These are phyloP conservation scores for Beris chalybata DNA, from an alignment of 2,888 invertebrate genomes.

Conservation along the genomic window DNA sequence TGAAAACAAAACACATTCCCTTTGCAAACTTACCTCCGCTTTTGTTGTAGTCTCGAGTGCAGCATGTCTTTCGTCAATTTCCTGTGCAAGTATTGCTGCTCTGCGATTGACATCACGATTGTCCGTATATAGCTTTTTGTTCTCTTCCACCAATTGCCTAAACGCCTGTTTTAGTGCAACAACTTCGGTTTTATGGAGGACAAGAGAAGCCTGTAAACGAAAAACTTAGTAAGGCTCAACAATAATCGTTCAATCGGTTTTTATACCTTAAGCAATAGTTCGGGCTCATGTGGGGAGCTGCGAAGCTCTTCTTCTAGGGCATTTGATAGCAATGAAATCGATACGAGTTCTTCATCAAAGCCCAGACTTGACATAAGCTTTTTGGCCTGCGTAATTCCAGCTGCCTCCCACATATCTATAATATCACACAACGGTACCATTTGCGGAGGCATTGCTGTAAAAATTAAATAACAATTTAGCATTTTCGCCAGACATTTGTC, in stretches of 20 bases:
- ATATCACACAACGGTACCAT: slow-evolving; percentile 60
- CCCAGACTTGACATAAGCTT: slow-evolving; percentile 69
- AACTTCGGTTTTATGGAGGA: slow-evolving; percentile 70
- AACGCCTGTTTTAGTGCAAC: slow-evolving; percentile 62
- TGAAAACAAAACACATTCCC: not conserved
- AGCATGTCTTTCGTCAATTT: slow-evolving; percentile 88
- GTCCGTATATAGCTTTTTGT: slow-evolving; percentile 78
- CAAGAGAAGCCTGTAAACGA: slow-evolving; percentile 62
- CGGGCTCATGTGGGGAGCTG: slow-evolving; percentile 54
- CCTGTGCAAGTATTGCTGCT: slow-evolving; percentile 79
- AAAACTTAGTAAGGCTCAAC: slow-evolving; percentile 4
- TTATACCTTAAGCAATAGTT: slow-evolving; percentile 47
- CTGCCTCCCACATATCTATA: slow-evolving; percentile 73
- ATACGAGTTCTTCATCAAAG: slow-evolving; percentile 62
- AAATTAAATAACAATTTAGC: not conserved
- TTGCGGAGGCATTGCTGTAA: slow-evolving; percentile 47
- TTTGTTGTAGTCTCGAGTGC: slow-evolving; percentile 77
- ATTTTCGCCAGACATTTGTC: too few relatives aligned
- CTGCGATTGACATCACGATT: slow-evolving; percentile 81
- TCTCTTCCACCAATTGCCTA: slow-evolving; percentile 73
- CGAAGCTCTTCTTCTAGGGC: slow-evolving; percentile 70
- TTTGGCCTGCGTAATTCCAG: slow-evolving; percentile 67
- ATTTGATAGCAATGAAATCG: slow-evolving; percentile 65
- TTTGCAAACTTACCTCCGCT: slow-evolving; percentile 45
- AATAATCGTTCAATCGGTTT: not conserved